Conservation (phyloP, 2,888 invertebrate genomes). For the Platycnemis pennipes region DNA sequence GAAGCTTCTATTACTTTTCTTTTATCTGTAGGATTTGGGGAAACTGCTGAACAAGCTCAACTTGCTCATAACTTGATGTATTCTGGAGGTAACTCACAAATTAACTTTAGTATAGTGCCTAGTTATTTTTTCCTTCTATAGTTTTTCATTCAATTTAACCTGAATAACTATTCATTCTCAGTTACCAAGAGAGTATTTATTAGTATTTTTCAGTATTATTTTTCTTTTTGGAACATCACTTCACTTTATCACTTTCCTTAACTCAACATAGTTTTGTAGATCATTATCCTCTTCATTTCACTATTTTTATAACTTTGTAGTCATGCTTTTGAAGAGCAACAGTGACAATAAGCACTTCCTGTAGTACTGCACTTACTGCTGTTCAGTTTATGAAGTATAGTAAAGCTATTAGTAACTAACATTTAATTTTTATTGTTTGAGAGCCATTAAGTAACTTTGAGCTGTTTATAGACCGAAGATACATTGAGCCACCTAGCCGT, state of each 20-base stretch:
- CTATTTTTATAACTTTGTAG: neutral
- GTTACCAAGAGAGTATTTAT: neutral
- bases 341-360: neutral
- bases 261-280: neutral
- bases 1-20: slow-evolving; percentile 69
- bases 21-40: slow-evolving; percentile 84
- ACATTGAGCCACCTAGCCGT: slow-evolving; percentile 91
- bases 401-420: neutral
- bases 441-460: neutral
- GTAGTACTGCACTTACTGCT: neutral
- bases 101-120: slow-evolving; percentile 19
- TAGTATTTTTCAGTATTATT: neutral
- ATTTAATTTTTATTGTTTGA: neutral
- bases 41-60: slow-evolving; percentile 90
- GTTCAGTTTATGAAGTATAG: neutral
- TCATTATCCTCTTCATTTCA: slow-evolving; percentile 45
- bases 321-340: neutral
- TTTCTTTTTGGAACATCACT: neutral
- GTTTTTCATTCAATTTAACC: neutral
- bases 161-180: neutral
- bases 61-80: slow-evolving; percentile 93
- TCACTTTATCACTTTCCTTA: neutral
- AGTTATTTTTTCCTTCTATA: neutral
- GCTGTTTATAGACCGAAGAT: slow-evolving; percentile 85
- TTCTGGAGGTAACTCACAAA: slow-evolving; percentile 84